A percentile compares a stretch with the other conserved stretches of the same genome.
Evolutionary conservation across 2,797 vertebrate genomes (phyloP).

Genomic region (Channa striata): DNA sequence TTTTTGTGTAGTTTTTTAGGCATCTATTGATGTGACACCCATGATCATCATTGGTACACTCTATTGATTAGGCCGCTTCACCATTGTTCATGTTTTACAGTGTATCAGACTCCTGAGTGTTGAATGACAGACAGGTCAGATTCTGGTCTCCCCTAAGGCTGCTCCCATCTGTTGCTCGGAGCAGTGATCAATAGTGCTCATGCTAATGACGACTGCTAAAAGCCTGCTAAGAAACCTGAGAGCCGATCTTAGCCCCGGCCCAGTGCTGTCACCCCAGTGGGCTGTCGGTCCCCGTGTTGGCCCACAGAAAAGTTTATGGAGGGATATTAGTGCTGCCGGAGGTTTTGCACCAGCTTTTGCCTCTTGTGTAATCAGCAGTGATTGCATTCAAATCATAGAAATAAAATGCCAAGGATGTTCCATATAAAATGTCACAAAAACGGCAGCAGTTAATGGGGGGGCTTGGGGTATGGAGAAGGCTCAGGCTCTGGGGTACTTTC

Average conservation of each 20-base stretch:
- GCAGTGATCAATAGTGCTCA: conserved; percentile 77
- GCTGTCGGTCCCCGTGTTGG: background rate
- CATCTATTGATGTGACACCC: background rate
- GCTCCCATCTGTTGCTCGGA: conserved; percentile 75
- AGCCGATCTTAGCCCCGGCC: conserved; percentile 40
- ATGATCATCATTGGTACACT: conserved; percentile 5
- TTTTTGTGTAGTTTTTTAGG: background rate
- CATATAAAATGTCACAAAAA: too few relatives aligned
- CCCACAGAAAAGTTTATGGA: background rate
- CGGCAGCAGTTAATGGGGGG: too few relatives aligned
- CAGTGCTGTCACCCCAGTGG: conserved; percentile 2
- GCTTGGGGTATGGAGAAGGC: background rate
- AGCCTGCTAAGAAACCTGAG: conserved; percentile 80
- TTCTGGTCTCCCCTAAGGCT: conserved; percentile 45
- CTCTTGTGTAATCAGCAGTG: background rate
- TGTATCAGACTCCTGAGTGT: conserved; percentile 34
- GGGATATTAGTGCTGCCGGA: background rate
- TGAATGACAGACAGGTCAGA: conserved; percentile 28
- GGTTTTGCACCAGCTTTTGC: background rate
- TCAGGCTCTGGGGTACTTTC: background rate
- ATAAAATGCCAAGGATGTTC: too few relatives aligned
- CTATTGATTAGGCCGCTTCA: conserved; percentile 28
- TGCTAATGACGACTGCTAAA: conserved; percentile 77
- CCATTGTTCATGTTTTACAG: conserved; percentile 44
- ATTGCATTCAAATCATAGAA: background rate